Base-by-base conservation (phyloP, 2,888 invertebrate genomes). In the Geophilus truncorum region DNA sequence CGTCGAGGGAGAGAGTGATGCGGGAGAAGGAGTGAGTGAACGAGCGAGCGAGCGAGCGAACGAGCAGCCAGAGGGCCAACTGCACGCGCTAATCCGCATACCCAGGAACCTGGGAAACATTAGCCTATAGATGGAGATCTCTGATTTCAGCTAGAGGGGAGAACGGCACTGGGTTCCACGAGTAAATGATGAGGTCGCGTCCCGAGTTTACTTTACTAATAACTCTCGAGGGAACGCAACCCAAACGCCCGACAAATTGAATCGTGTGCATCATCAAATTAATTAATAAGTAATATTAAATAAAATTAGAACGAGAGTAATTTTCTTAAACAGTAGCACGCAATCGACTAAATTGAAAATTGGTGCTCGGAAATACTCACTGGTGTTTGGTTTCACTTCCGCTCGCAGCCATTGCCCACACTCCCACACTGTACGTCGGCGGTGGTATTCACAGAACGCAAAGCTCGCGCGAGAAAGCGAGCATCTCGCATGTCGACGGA, bases 11-110 rank as follows among this genome's bases (percentile, higher is more conserved):
- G 77, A 77, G 75, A 1, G 77, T 15, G 77, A 77, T 21, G 36
- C 51, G 51, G 51, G 51, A 51, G 51, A 51, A 36, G 21, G 77
- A 30, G 75, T 12, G 75, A 62, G 62, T 0, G 62, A 62, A n/a
- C 1, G 6, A 62, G 3, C 1, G 62, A 75, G 23, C 25, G 75
- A 25, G 34, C n/a, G 77, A 70, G 70, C 70, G 70, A 70, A 23
- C 70, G 70, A 70, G 70, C 70, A 70, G 70, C 70, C 70, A 70
- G 70, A 70, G 70, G 70, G 70, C 70, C 70, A 70, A 70, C 70
- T 70, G 70, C 70, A 70, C 70, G 70, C 70, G 70, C 28, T 70
- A 70, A 70, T 70, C 70, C 70, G 70, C 70, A 70, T 70, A 70
- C 70, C 70, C 70, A 70, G 70, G 70, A 70, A 70, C 70, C 70